A percentile compares a stretch with the other conserved stretches of the same genome.
Conservation (phyloP, 2,113 vertebrate species). For the Trogon surrucura region DNA sequence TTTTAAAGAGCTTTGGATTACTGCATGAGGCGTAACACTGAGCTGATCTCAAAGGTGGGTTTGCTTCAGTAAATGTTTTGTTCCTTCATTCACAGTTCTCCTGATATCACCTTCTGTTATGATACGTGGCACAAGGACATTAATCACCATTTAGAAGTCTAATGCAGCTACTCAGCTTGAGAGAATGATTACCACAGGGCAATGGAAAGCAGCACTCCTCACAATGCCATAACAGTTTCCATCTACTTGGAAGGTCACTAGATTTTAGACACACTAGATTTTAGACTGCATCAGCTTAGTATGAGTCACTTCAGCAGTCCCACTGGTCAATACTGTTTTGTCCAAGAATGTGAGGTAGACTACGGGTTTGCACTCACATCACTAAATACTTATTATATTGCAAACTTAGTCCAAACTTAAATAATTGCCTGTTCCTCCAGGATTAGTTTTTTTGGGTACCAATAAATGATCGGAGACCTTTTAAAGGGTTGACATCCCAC, state of each 20-base stretch:
- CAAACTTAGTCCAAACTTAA: neutral
- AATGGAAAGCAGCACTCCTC: neutral
- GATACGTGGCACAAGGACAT: neutral
- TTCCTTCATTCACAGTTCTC: conserved; percentile 1
- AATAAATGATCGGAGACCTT: neutral
- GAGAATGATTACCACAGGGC: neutral
- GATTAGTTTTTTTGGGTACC: neutral
- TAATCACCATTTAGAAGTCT: neutral
- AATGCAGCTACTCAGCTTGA: neutral
- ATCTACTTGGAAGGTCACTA: neutral
- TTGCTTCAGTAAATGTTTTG: neutral
- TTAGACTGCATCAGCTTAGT: neutral
- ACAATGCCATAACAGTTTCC: neutral
- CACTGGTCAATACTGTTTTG: neutral
- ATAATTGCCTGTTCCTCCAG: neutral
- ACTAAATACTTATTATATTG: neutral
- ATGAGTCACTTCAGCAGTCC: neutral
- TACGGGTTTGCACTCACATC: neutral
- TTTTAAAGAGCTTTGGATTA: neutral
- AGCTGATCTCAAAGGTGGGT: neutral
- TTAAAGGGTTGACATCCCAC: neutral
- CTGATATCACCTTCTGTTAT: neutral
- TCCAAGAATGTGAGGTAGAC: neutral
- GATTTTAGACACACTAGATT: neutral
- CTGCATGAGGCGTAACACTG: conserved; percentile 13